Base-by-base conservation (phyloP, 1,140 invertebrate species). In the Acromyrmex heyeri region DNA sequence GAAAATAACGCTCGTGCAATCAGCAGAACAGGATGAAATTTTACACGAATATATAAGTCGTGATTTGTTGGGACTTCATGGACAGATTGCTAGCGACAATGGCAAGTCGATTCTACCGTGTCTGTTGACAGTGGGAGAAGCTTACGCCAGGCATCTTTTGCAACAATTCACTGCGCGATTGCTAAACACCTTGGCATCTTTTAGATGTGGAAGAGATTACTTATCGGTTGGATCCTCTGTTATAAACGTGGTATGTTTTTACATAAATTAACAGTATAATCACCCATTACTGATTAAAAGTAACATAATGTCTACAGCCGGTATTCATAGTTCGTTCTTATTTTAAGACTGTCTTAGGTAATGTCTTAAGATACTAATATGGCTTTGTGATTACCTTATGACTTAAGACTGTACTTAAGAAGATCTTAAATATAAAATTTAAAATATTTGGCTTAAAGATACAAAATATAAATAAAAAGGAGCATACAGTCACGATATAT, bases 131-230 rank as follows among this genome's bases (percentile, higher is more conserved):
- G 93, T 94, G 38, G 72, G 93, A 27, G 92, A 93, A 34, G 86
- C 90, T 18, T 90, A 89, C 21, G 91, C 91, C 38, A 92, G 94
- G 2, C 94, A 94, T 92, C 94, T 94, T n/a, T 87, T 96, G 21
- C 95, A 96, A 81, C 95, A 95, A 75, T 91, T 93, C 55, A 90
- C 96, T 8, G 95, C 96, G 2, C 93, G 97, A 88, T 93, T 97
- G 8, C 91, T 97, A 53, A 97, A 97, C 92, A 94, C 96, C 3
- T 93, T 97, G 73, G 96, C 96, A 44, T 96, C 96, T 3, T 93
- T 96, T 21, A 93, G 93, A 86, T 92, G 91, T 44, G 96, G 96
- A 18, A 90, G 96, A 50, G 93, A 93, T 85, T 96, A 96, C 88
- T 90, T 96, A 30, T 93, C 94, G 3, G 85, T 92, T 16, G 93